Evolutionary conservation across 2,888 invertebrate species (phyloP).

Genomic region (Cerceris ruficornis): DNA sequence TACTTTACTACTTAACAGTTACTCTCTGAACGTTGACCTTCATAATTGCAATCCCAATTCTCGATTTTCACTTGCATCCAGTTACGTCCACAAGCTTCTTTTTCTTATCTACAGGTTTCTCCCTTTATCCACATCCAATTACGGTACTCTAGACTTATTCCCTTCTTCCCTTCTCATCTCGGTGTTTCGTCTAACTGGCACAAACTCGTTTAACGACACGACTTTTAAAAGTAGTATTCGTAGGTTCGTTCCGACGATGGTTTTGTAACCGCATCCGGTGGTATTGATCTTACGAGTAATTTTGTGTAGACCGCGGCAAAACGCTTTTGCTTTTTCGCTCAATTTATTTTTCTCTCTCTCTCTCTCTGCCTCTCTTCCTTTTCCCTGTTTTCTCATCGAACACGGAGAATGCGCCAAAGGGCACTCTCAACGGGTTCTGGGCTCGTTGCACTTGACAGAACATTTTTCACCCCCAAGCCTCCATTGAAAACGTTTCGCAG

Average conservation of each 20-base stretch:
- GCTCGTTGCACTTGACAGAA: constrained; percentile 57
- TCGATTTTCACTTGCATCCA: background rate
- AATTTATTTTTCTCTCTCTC: constrained; percentile 2
- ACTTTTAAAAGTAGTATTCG: background rate
- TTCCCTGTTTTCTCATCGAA: constrained; percentile 22
- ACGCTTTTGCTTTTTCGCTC: constrained; percentile 3
- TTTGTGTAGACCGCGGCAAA: constrained; percentile 12
- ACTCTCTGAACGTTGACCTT: background rate
- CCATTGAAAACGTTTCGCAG: constrained; percentile 45
- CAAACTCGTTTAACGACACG: background rate
- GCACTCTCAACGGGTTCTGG: constrained; percentile 27
- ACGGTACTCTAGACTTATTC: constrained; percentile 5
- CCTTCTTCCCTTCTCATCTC: constrained; percentile 10
- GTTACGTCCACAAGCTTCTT: background rate
- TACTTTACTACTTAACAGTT: background rate
- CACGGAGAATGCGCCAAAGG: constrained; percentile 20
- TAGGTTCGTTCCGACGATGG: background rate
- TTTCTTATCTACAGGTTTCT: background rate
- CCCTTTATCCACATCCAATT: background rate
- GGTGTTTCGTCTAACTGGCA: background rate
- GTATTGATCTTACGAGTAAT: constrained; percentile 41
- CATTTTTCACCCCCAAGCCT: constrained; percentile 51
- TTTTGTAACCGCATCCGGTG: constrained; percentile 6
- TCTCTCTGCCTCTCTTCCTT: constrained; percentile 2
- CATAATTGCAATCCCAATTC: background rate